Percentiles rank a stretch among this genome's conserved stretches.
Evolutionary conservation across 2,888 invertebrate species (phyloP).

Genomic region (Cenopis cana): DNA sequence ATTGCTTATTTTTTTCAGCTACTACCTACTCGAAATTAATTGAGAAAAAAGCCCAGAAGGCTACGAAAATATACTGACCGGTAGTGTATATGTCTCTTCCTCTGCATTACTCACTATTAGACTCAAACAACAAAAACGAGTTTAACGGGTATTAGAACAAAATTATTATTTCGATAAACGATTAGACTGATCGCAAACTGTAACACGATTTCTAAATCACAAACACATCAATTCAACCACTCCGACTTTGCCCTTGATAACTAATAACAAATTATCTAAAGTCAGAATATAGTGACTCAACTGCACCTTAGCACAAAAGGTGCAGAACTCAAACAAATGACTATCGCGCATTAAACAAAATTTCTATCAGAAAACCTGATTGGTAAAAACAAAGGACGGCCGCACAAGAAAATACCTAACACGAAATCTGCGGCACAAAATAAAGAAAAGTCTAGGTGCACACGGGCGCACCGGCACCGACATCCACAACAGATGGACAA

Average conservation of each 20-base stretch:
- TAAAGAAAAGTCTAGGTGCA: not conserved
- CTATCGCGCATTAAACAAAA: not conserved
- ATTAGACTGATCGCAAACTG: not conserved
- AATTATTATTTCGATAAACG: not conserved
- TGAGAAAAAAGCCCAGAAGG: not conserved
- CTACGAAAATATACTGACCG: conserved; percentile 16
- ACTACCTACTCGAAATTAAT: not conserved
- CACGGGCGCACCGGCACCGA: not conserved
- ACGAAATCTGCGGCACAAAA: not conserved
- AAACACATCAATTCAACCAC: not conserved
- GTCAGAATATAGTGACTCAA: too few relatives aligned
- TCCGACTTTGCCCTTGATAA: not conserved
- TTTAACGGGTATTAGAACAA: too few relatives aligned
- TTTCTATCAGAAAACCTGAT: not conserved
- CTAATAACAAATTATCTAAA: too few relatives aligned
- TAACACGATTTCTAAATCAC: not conserved
- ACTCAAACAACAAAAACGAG: too few relatives aligned
- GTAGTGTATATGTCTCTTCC: conserved; percentile 1
- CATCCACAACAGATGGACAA: conserved; percentile 7
- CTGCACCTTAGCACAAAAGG: not conserved
- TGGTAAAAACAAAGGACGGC: not conserved
- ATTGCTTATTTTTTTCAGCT: not conserved
- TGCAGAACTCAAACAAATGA: not conserved
- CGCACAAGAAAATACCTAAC: not conserved
- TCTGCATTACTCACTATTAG: conserved; percentile 1